These are phyloP conservation scores for Spongia lamella DNA, from an alignment of 37 sponge, comb jelly and placozoan genomes.

Conservation along the genomic window DNA sequence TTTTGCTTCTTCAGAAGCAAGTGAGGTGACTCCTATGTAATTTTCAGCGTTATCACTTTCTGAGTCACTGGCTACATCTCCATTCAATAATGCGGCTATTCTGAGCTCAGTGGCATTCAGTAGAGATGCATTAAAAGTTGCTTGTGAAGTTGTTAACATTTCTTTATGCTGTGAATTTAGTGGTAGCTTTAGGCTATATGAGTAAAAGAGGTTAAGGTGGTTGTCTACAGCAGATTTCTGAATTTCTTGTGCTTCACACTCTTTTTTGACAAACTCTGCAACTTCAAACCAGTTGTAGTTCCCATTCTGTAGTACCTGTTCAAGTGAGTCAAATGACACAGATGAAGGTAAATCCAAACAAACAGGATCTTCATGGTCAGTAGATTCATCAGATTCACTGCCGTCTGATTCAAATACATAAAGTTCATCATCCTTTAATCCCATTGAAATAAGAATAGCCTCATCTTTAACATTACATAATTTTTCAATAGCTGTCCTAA, in stretches of 20 bases:
- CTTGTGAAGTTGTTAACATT: not conserved
- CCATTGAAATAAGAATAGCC: conserved; percentile 1
- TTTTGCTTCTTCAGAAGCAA: not conserved
- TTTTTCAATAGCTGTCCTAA: conserved; percentile 22
- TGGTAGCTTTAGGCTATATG: not conserved
- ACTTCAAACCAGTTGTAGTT: conserved; percentile 28
- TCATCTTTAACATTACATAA: conserved; percentile 18
- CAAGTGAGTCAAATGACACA: not conserved
- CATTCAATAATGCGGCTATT: not conserved
- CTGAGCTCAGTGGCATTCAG: not conserved
- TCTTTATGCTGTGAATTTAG: not conserved
- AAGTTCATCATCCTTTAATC: not conserved
- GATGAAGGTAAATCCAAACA: not conserved
- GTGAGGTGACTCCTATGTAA: not conserved
- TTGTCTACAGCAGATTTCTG: not conserved
- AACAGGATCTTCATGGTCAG: not conserved
- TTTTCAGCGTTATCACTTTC: conserved; percentile 25
- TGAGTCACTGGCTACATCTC: no score
- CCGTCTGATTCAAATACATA: no score
- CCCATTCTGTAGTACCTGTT: conserved; percentile 3
- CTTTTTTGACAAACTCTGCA: not conserved
- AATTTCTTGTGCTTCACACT: not conserved
- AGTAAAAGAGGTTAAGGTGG: conserved; percentile 2
- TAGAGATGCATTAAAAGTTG: not conserved
- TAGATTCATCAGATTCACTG: not conserved